phyloP scores from a whole-genome alignment of 2,797 vertebrate genomes.

The Pitangus sulphuratus region DNA sequence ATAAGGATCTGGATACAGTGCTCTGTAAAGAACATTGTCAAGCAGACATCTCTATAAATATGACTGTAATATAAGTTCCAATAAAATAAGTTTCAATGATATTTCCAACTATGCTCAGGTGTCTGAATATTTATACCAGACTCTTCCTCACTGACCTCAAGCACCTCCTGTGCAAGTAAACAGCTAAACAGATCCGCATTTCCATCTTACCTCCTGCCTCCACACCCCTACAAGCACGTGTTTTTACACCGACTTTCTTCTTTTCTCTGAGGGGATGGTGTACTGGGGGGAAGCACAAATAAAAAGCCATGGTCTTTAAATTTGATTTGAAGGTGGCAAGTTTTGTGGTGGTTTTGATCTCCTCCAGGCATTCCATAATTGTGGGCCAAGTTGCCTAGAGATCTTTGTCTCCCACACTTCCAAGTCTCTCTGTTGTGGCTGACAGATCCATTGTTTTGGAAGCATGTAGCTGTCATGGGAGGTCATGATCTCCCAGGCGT shows the following conservation, averaged over 20 bases:
- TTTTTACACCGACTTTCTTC: slow-evolving; percentile 43
- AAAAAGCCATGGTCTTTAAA: slow-evolving; percentile 68
- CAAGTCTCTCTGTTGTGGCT: slow-evolving; percentile 67
- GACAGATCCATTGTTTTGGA: slow-evolving; percentile 70
- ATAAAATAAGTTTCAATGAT: fast-evolving
- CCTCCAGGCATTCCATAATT: slow-evolving; percentile 70
- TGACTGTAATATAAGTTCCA: not conserved
- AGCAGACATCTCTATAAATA: not conserved
- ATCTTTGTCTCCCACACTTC: slow-evolving; percentile 70
- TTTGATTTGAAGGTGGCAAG: slow-evolving; percentile 66
- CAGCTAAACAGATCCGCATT: not conserved
- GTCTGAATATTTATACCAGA: not conserved
- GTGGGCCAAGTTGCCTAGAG: slow-evolving; percentile 74
- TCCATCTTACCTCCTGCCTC: slow-evolving; percentile 40
- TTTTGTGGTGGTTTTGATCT: slow-evolving; percentile 71
- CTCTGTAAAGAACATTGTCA: not conserved
- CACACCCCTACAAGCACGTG: slow-evolving; percentile 38
- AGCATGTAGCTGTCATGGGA: slow-evolving; percentile 72
- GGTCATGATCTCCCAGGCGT: slow-evolving; percentile 68
- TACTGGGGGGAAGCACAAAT: slow-evolving; percentile 53
- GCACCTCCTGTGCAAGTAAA: not conserved
- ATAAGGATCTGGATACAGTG: not conserved
- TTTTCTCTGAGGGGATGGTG: slow-evolving; percentile 36
- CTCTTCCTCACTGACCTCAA: not conserved
- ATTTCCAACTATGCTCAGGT: not conserved